Percentiles rank a stretch among this genome's conserved stretches.
These are phyloP conservation scores for Vidua chalybeata DNA, from an alignment of 2,113 vertebrate species.

Conservation along the genomic window DNA sequence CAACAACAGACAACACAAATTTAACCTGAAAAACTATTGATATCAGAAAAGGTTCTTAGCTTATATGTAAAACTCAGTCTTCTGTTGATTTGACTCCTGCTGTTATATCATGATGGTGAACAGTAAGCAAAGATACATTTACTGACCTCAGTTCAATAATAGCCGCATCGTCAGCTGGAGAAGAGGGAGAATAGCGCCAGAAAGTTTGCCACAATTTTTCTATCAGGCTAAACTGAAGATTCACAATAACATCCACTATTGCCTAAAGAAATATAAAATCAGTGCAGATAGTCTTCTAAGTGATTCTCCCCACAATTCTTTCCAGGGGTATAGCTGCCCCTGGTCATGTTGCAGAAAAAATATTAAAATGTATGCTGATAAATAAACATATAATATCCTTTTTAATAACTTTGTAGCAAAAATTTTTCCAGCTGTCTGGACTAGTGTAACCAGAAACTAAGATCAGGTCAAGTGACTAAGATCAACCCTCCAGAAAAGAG, in stretches of 20 bases:
- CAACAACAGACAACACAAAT: neutral
- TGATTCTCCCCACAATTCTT: neutral
- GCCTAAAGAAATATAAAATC: constrained; percentile 69
- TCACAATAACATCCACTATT: constrained; percentile 82
- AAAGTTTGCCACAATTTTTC: constrained; percentile 85
- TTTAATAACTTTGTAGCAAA: neutral
- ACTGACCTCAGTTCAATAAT: constrained; percentile 79
- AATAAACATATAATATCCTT: neutral
- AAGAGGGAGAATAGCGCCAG: constrained; percentile 81
- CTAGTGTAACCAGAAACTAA: neutral
- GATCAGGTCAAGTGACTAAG: neutral
- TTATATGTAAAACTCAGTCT: constrained; percentile 58
- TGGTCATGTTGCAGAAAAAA: neutral
- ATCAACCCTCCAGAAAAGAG: neutral
- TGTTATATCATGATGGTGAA: constrained; percentile 19
- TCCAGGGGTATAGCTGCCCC: neutral
- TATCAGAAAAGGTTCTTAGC: constrained; percentile 64
- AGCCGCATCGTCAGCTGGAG: constrained; percentile 72
- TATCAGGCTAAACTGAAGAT: constrained; percentile 84
- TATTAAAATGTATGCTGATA: neutral
- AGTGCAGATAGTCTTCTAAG: neutral
- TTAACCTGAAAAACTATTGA: constrained; percentile 44
- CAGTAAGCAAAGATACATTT: constrained; percentile 34
- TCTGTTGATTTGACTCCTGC: constrained; percentile 34
- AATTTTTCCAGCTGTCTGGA: neutral